Conservation (phyloP, 2,113 vertebrate genomes). For the Hemiscyllium ocellatum region DNA sequence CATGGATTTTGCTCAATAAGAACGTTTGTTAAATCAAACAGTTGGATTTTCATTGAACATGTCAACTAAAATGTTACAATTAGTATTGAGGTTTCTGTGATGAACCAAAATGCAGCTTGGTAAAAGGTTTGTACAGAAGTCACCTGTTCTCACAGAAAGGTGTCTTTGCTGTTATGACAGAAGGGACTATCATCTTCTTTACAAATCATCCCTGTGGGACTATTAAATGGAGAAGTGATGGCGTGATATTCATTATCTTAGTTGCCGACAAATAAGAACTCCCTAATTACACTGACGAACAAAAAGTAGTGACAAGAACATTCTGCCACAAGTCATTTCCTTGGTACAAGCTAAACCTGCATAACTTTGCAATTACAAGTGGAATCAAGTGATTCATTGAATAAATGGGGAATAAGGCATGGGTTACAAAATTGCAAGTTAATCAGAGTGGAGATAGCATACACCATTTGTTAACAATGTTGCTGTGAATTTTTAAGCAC, state of each 20-base stretch:
- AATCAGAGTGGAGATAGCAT: background rate
- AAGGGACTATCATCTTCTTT: background rate
- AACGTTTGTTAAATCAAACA: background rate
- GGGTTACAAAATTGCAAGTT: background rate
- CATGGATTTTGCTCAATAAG: background rate
- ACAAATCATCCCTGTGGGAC: conserved; percentile 1
- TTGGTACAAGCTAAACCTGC: background rate
- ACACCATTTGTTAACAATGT: background rate
- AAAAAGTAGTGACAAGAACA: background rate
- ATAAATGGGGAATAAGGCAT: background rate
- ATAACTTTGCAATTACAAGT: background rate
- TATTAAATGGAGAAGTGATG: conserved; percentile 14
- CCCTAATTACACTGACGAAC: conserved; percentile 1
- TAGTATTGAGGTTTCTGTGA: background rate
- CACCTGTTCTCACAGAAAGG: background rate
- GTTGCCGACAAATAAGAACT: background rate
- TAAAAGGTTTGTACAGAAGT: background rate
- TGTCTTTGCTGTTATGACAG: background rate
- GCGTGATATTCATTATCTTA: conserved; percentile 6
- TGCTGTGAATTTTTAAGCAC: background rate
- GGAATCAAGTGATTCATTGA: background rate
- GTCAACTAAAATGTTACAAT: background rate
- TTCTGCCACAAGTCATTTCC: background rate
- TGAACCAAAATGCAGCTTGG: background rate
- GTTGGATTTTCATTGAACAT: background rate